phyloP scores from a whole-genome alignment of 2,113 vertebrate genomes.

The Chlorodrepanis virens region DNA sequence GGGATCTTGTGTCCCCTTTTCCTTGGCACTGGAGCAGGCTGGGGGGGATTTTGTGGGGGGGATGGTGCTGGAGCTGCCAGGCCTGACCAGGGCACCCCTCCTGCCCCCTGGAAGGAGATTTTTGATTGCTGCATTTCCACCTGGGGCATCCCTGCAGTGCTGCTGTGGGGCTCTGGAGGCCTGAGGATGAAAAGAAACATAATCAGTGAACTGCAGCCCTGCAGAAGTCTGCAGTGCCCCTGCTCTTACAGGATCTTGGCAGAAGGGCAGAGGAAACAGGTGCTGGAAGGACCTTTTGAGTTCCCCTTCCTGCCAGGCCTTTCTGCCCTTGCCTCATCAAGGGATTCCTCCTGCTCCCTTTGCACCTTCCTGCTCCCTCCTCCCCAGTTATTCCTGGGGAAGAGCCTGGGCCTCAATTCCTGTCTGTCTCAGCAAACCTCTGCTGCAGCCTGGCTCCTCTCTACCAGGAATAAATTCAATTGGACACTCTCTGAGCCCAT shows the following conservation, averaged over 20 bases:
- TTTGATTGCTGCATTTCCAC: accelerated
- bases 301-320: not conserved
- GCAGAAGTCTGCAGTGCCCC: not conserved
- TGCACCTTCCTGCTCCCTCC: not conserved
- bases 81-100: not conserved
- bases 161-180: not conserved
- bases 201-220: accelerated
- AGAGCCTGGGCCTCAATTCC: not conserved
- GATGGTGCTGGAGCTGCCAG: not conserved
- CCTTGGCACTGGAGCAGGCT: not conserved
- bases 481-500: accelerated
- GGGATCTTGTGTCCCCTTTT: not conserved
- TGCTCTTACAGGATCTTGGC: not conserved
- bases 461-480: not conserved
- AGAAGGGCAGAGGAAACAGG: not conserved
- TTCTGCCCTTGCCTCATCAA: not conserved
- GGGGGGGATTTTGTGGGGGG: not conserved
- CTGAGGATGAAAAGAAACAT: not conserved
- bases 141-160: not conserved
- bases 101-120: not conserved
- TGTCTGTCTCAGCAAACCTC: not conserved
- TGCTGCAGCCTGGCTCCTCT: not conserved
- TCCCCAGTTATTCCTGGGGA: not conserved
- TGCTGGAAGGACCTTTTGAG: not conserved
- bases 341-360: not conserved